These are phyloP conservation scores for Leptobrachium ailaonicum DNA, from an alignment of 2,113 vertebrate genomes.

Conservation along the genomic window DNA sequence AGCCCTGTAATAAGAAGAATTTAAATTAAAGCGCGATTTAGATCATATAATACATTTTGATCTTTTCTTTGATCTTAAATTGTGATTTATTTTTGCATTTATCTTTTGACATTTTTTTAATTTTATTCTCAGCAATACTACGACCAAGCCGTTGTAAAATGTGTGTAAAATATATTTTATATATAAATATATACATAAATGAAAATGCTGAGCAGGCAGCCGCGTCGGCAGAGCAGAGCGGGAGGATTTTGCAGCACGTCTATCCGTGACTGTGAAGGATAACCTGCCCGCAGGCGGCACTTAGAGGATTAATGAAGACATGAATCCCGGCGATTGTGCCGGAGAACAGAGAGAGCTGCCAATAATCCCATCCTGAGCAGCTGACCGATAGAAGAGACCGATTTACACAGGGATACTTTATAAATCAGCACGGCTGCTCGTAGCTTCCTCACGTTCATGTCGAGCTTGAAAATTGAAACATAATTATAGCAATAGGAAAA, in stretches of 20 bases:
- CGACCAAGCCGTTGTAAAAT: neutral
- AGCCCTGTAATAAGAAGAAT: too few relatives aligned
- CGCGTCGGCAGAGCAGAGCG: neutral
- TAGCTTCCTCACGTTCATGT: too few relatives aligned
- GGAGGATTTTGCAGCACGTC: neutral
- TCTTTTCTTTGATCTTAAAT: neutral
- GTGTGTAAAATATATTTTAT: neutral
- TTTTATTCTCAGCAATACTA: neutral
- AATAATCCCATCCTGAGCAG: neutral
- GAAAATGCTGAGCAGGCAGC: neutral
- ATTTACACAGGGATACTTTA: neutral
- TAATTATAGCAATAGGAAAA: too few relatives aligned
- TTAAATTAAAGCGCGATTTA: too few relatives aligned
- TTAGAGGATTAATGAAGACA: constrained; percentile 16
- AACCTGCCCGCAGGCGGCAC: neutral
- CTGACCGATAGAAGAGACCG: neutral
- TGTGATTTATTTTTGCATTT: neutral
- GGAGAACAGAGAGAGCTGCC: neutral
- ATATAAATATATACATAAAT: neutral
- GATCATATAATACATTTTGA: neutral
- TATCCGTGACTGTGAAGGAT: neutral
- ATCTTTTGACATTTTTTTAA: neutral
- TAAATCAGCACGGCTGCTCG: neutral
- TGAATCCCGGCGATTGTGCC: neutral
- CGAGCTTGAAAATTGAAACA: too few relatives aligned